Base-by-base conservation (phyloP, 1,140 invertebrate species). In the Antheraea mylitta region DNA sequence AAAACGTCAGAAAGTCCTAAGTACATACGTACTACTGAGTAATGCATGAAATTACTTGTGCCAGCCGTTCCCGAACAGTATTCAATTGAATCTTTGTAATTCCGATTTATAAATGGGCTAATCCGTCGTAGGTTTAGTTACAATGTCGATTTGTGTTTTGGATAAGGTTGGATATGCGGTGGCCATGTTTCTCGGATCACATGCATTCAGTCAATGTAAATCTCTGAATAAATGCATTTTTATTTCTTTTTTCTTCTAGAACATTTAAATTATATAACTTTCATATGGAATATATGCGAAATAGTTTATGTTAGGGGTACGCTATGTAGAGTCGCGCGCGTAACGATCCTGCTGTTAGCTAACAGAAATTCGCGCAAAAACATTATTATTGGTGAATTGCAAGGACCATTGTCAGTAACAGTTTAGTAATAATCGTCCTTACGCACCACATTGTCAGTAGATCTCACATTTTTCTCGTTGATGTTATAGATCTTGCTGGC, bases 401-500 rank as follows among this genome's bases (percentile, higher is more conserved):
- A 90, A 92, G 88, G 90, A 90, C 90, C 88, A 92, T 92, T 89
- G 76, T 78, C 76, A 85, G 71, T 81, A 77, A 83, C 69, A 71
- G 76, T 67, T 73, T 82, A 86, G 78, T 64, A 65, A 71, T 89
- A 81, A 71, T 79, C 64, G 78, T 85, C 79, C 77, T 71, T 66
- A 83, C 75, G 88, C 85, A 89, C 83, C 87, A 87, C 86, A 89
- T 87, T 85, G 78, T 81, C 79, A 83, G 78, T 85, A 81, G 81
- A 72, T 83, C 83, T 90, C 76, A 89, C 77, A 85, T 85, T 79
- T 82, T 89, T 89, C 82, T 90, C 83, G 76, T 91, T 91, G 86
- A 83, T 92, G 93, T 93, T 94, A 90, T 94, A 94, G 94, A 94
- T 94, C 93, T 94, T 94, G 94, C 93, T 94, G 94, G 94, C 94